A percentile compares a stretch with the other conserved stretches of the same genome.
phyloP scores from a whole-genome alignment of 2,113 vertebrate genomes.

The Microcebus tavaratra region DNA sequence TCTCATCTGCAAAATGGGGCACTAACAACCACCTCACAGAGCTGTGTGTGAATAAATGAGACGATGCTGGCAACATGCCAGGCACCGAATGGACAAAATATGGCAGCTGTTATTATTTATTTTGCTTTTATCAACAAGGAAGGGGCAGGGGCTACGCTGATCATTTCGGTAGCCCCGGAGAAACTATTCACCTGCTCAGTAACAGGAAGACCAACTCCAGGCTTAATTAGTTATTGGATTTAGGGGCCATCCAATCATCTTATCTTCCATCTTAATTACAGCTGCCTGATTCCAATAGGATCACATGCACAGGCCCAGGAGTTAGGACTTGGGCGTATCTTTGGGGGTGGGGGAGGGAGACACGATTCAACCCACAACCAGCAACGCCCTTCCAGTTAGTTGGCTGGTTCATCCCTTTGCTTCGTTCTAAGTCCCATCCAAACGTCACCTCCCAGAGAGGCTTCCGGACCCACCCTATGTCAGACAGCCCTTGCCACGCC shows the following conservation, averaged over 20 bases:
- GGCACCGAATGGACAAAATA: background rate
- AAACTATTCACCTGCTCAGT: background rate
- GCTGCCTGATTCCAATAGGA: background rate
- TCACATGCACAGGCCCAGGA: background rate
- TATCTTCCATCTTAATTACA: background rate
- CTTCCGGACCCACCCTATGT: background rate
- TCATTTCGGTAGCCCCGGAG: background rate
- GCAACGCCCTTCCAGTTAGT: background rate
- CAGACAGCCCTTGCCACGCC: background rate
- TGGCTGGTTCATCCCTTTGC: background rate
- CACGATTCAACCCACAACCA: background rate
- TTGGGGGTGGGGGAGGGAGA: background rate
- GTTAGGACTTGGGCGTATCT: background rate
- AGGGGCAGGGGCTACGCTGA: background rate
- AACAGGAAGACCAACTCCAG: background rate
- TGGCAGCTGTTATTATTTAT: background rate
- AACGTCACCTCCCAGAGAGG: rapidly evolving
- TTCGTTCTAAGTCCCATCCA: background rate
- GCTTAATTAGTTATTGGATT: background rate
- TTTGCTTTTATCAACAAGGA: background rate
- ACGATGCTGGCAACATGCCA: rapidly evolving
- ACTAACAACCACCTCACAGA: background rate
- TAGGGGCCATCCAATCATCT: background rate
- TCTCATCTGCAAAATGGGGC: background rate
- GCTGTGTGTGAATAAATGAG: background rate